Conservation (phyloP, 2,113 vertebrate genomes). For the Phylloscopus whistleri region DNA sequence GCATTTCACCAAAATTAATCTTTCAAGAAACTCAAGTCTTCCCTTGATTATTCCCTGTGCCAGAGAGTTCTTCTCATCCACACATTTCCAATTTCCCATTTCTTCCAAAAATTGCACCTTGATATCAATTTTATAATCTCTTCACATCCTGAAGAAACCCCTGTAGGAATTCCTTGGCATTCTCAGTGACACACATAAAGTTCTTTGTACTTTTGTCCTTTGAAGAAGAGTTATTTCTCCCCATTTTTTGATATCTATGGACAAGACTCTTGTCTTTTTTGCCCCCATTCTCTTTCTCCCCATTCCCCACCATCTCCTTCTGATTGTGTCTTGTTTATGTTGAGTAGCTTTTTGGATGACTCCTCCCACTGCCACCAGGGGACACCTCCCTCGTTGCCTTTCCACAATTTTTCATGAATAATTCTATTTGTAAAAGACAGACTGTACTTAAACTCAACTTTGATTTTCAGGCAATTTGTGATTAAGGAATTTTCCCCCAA, state of each 20-base stretch:
- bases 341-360: not conserved
- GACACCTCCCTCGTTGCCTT: not conserved
- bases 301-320: not conserved
- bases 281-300: not conserved
- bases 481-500: not conserved
- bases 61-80: not conserved
- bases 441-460: not conserved
- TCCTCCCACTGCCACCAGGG: not conserved
- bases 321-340: not conserved
- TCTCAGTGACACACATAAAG: not conserved
- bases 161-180: not conserved
- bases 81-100: not conserved
- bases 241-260: not conserved
- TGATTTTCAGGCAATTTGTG: not conserved
- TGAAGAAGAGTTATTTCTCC: not conserved
- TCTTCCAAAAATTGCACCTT: not conserved
- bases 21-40: not conserved
- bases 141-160: not conserved
- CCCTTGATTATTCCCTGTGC: not conserved
- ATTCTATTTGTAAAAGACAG: not conserved
- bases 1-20: not conserved
- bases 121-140: not conserved
- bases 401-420: not conserved
- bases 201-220: not conserved
- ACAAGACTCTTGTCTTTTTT: not conserved